phyloP scores from a whole-genome alignment of 2,797 vertebrate genomes.

The Halcyon leucocephala region DNA sequence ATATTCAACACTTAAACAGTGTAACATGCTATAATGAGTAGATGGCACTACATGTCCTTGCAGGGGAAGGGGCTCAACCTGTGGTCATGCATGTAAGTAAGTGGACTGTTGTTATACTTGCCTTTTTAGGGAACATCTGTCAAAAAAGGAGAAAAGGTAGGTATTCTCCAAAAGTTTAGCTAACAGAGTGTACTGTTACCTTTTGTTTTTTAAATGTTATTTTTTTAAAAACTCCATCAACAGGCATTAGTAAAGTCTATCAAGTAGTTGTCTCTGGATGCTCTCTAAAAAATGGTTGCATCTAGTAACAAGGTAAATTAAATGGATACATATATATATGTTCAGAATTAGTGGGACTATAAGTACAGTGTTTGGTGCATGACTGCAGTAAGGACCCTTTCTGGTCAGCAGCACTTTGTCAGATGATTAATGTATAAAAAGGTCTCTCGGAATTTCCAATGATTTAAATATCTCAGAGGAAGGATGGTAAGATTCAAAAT shows the following conservation, averaged over 20 bases:
- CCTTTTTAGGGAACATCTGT: neutral
- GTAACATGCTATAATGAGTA: neutral
- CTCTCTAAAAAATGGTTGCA: neutral
- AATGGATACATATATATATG: neutral
- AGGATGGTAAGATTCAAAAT: neutral
- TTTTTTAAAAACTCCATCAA: neutral
- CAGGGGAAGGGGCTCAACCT: neutral
- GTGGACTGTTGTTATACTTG: neutral
- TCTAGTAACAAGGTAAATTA: neutral
- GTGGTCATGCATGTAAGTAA: neutral
- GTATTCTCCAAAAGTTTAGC: neutral
- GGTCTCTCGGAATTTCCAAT: neutral
- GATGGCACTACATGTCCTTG: neutral
- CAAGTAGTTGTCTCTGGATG: neutral
- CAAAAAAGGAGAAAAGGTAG: neutral
- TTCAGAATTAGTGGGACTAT: neutral
- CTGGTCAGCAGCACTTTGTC: neutral
- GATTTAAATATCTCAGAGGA: neutral
- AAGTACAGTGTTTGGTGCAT: neutral
- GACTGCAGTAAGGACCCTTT: neutral
- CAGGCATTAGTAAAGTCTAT: neutral
- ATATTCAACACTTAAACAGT: neutral
- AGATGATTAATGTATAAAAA: neutral
- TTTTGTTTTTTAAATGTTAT: neutral
- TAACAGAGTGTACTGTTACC: neutral